Base-by-base conservation (phyloP, 2,888 invertebrate genomes). In the Cheiracanthium punctorium region DNA sequence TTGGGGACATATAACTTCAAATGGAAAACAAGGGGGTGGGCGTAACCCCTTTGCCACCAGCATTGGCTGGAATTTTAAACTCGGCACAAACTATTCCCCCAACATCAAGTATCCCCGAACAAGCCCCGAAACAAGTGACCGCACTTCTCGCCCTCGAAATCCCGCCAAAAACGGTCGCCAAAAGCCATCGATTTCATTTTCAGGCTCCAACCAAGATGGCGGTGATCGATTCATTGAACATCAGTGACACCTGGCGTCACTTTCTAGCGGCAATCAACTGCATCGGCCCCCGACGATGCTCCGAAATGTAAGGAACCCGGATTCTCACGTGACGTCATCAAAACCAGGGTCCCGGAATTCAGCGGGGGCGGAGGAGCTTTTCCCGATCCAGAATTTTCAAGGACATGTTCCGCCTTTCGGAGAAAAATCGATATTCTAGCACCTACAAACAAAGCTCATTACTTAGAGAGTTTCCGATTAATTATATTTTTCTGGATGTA, bases 241-340 rank as follows among this genome's bases (percentile, higher is more conserved):
- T 64, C 75, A 82, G 64, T 71, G 82, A 82, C 82, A 82, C 71
- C 76, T 76, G 72, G 82, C 64, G 76, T 71, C 41, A 58, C 30
- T 58, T 12, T 29, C 48, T 17, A 67, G 67, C 73, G 67, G 64
- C 76, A 20, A 72, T 72, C 76, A 82, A 65, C 76, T 64, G 71
- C 82, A 82, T 82, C 48, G 71, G 72, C 74, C 70, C 70, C 29
- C 41, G 48, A 33, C 41, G 48, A 33, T 64, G 58, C 58, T 12
- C 58, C 24, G 48, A 48, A n/a, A 28, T 41, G n/a, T 30, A n/a
- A n/a, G 17, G 71, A 71, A 20, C 72, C 80, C 64, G 48, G 67
- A 73, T 65, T 28, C 30, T 41, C 48, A n/a, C n/a, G 37, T 80
- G 79, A 80, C 79, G 79, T 80, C 79, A 79, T 28, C 41, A 17